These are phyloP conservation scores for Lacanobia oleracea DNA, from an alignment of 2,888 invertebrate genomes.

Conservation along the genomic window DNA sequence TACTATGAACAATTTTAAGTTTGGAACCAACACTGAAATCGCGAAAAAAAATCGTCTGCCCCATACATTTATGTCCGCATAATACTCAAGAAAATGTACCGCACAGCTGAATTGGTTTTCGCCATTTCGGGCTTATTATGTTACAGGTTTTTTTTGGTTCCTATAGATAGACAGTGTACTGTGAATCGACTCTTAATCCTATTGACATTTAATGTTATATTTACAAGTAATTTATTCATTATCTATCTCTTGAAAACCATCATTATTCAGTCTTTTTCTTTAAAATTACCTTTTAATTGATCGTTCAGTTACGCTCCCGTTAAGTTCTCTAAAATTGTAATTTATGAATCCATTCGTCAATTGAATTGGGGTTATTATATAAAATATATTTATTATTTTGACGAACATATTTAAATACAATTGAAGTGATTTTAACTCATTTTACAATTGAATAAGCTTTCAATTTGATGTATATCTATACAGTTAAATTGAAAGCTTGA, in stretches of 20 bases:
- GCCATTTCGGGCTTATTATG: too few relatives aligned
- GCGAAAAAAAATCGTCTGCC: too few relatives aligned
- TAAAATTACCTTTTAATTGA: conserved; percentile 24
- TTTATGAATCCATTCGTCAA: background rate
- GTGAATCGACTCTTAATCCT: background rate
- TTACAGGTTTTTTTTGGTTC: too few relatives aligned
- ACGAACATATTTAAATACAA: background rate
- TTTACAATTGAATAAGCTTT: background rate
- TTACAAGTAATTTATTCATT: conserved; percentile 17
- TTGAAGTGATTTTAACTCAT: background rate
- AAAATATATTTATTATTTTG: background rate
- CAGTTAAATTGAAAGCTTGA: too few relatives aligned
- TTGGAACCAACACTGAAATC: too few relatives aligned
- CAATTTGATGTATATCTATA: too few relatives aligned
- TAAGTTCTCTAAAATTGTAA: background rate
- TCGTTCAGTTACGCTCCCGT: background rate
- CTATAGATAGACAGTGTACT: too few relatives aligned
- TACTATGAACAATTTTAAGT: too few relatives aligned
- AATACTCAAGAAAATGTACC: too few relatives aligned
- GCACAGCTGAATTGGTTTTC: too few relatives aligned
- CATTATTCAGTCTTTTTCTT: conserved; percentile 46
- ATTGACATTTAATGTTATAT: background rate
- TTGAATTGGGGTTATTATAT: background rate
- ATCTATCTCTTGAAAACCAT: conserved; percentile 20
- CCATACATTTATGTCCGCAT: too few relatives aligned